phyloP scores from a whole-genome alignment of 2,797 vertebrate species.

The Nannoperca obscura region DNA sequence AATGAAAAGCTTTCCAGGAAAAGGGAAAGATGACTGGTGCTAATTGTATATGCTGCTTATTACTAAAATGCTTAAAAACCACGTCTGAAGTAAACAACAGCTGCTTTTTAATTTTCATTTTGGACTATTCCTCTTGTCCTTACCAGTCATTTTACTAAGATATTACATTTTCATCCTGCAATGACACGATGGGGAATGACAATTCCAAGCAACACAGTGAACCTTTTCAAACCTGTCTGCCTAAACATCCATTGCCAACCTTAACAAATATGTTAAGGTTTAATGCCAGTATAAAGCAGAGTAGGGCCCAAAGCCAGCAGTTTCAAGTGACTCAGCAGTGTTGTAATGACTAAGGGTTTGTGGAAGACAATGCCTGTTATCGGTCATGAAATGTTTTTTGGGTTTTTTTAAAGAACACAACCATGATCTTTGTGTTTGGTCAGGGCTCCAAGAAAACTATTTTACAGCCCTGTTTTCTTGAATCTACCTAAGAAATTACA shows the following conservation, averaged over 20 bases:
- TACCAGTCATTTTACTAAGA: background rate
- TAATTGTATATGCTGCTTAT: too few relatives aligned
- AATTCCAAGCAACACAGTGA: background rate
- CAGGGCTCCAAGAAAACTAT: background rate
- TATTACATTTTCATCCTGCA: background rate
- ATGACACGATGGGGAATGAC: background rate
- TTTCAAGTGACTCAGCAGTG: constrained; percentile 52
- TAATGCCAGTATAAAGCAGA: background rate
- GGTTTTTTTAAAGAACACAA: too few relatives aligned
- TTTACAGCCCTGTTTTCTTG: constrained; percentile 15
- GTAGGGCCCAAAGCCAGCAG: background rate
- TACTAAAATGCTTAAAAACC: background rate
- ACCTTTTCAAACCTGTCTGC: background rate
- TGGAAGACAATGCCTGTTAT: constrained; percentile 5
- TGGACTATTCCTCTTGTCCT: background rate
- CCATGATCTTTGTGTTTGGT: background rate
- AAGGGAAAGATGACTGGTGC: background rate
- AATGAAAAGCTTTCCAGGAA: background rate
- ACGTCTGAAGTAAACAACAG: background rate
- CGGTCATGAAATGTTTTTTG: background rate
- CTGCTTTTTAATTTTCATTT: background rate
- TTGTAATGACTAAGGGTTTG: constrained; percentile 36
- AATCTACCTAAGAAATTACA: background rate
- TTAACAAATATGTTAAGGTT: background rate
- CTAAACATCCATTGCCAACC: background rate